Evolutionary conservation across 2,888 invertebrate species (phyloP).

Genomic region (Temnothorax rugatulus): DNA sequence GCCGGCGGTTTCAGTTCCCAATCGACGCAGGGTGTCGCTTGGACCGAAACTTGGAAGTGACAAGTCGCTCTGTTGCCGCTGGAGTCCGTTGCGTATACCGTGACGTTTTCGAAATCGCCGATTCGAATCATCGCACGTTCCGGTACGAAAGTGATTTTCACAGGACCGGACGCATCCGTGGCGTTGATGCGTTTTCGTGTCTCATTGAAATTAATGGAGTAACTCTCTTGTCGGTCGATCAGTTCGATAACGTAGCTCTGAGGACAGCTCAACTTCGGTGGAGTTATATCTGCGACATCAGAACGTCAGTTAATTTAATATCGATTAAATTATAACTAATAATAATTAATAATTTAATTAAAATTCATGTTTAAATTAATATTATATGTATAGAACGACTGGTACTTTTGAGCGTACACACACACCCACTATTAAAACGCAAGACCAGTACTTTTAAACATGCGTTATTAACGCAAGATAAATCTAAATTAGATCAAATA

Average conservation of each 20-base stretch:
- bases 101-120: constrained; percentile 96
- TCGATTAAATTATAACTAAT: neutral
- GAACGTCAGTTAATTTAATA: neutral
- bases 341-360: constrained; percentile 10
- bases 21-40: constrained; percentile 97
- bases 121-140: constrained; percentile 95
- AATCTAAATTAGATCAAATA: neutral
- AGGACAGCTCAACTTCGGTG: constrained; percentile 95
- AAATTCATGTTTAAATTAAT: neutral
- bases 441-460: neutral
- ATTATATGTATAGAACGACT: neutral
- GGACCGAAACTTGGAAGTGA: constrained; percentile 97
- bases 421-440: neutral
- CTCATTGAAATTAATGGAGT: constrained; percentile 96
- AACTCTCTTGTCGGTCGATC: constrained; percentile 95
- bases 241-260: constrained; percentile 97
- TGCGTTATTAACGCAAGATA: neutral
- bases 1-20: constrained; percentile 97
- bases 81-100: constrained; percentile 95
- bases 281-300: constrained; percentile 91
- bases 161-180: constrained; percentile 95
- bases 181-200: constrained; percentile 94
- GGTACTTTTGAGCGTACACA: neutral
- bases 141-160: constrained; percentile 91
- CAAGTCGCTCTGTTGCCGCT: constrained; percentile 96